These are phyloP conservation scores for Eristalinus sepulchralis DNA, from an alignment of 2,888 invertebrate species.

Conservation along the genomic window DNA sequence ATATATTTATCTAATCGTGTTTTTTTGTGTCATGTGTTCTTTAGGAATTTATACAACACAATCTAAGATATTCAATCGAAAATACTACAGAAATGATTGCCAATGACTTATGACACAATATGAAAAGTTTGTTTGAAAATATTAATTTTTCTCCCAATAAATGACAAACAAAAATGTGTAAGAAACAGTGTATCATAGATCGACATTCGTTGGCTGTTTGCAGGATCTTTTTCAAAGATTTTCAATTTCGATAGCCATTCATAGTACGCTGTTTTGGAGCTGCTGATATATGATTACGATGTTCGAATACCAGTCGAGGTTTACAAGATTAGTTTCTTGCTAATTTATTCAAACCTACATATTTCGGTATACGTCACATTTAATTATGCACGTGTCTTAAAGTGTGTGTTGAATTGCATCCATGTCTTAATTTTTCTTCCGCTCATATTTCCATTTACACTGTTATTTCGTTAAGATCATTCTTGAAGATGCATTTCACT, in stretches of 20 bases:
- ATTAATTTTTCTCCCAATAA: not conserved
- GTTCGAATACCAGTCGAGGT: not conserved
- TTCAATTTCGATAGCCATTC: not conserved
- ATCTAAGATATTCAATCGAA: not conserved
- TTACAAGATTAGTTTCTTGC: not conserved
- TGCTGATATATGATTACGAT: not conserved
- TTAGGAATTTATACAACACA: not conserved
- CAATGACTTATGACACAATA: not conserved
- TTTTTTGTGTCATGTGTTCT: conserved; percentile 61
- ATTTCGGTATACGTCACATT: not conserved
- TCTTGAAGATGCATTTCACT: too few species aligned
- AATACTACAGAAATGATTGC: not conserved
- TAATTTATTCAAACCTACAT: not conserved
- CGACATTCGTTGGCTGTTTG: not conserved
- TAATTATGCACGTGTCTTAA: too few species aligned
- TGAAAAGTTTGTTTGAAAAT: not conserved
- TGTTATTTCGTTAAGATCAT: too few species aligned
- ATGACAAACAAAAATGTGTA: not conserved
- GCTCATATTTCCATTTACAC: too few species aligned
- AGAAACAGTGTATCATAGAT: not conserved
- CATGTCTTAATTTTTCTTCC: too few species aligned
- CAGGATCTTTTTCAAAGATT: not conserved
- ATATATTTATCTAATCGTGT: conserved; percentile 47
- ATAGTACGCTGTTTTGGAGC: not conserved
- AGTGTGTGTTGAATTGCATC: too few species aligned